phyloP scores from a whole-genome alignment of 1,140 invertebrate genomes.

The Hypothenemus hampei region DNA sequence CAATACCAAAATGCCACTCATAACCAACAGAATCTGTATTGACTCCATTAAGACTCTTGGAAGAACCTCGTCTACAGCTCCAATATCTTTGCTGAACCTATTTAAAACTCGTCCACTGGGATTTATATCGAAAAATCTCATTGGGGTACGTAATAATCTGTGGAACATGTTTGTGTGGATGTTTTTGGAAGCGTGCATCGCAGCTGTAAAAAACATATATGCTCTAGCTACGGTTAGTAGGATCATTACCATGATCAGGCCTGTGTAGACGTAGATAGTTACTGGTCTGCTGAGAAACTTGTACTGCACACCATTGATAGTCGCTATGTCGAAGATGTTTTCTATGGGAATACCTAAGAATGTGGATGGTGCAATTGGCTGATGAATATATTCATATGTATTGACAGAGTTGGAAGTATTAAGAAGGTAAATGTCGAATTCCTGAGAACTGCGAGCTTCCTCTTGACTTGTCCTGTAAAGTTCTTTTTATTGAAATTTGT shows the following conservation, averaged over 20 bases:
- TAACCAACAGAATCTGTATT: constrained; percentile 53
- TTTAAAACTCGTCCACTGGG: constrained; percentile 72
- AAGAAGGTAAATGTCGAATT: not conserved
- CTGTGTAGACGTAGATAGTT: constrained; percentile 43
- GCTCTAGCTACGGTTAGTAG: constrained; percentile 48
- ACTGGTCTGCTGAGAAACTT: no score
- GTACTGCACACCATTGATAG: no score
- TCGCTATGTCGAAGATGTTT: no score
- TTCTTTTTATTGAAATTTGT: not conserved
- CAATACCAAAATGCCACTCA: constrained; percentile 59
- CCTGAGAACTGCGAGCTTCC: constrained; percentile 1
- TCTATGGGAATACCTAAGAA: no score
- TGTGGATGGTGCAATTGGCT: no score
- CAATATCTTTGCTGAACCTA: constrained; percentile 75
- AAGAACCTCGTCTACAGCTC: constrained; percentile 74
- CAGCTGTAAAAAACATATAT: constrained; percentile 67
- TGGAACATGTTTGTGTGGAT: constrained; percentile 76
- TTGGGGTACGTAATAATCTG: constrained; percentile 50
- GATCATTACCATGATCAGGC: constrained; percentile 39
- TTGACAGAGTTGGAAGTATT: not conserved
- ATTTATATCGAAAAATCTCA: constrained; percentile 77
- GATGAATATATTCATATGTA: no score
- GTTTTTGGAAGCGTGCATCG: constrained; percentile 68
- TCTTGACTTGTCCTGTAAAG: constrained; percentile 34
- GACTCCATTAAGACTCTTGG: constrained; percentile 67